phyloP scores from a whole-genome alignment of 1,140 invertebrate genomes.

The Bombus vancouverensis region DNA sequence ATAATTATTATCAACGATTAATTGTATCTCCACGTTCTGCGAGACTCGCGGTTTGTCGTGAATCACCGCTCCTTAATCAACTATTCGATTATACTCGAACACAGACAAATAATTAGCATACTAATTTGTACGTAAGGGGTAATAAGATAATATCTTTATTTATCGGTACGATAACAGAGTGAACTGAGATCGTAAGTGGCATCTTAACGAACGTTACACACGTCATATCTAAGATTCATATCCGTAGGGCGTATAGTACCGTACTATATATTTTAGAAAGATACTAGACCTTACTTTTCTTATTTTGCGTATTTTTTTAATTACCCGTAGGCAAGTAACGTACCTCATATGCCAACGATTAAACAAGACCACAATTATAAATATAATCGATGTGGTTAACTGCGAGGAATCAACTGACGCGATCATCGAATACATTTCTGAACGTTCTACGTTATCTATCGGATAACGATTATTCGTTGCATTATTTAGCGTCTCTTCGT shows the following conservation, averaged over 20 bases:
- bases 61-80: constrained; percentile 46
- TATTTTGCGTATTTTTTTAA: constrained; percentile 70
- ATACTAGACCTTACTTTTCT: constrained; percentile 57
- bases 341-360: constrained; percentile 61
- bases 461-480: neutral
- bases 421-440: neutral
- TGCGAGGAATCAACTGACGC: constrained; percentile 49
- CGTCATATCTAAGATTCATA: constrained; percentile 76
- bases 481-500: too few species aligned
- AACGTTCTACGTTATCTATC: neutral
- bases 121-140: constrained; percentile 74
- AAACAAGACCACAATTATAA: constrained; percentile 54
- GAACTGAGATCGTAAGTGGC: constrained; percentile 55
- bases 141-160: constrained; percentile 66
- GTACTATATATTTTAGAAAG: constrained; percentile 60
- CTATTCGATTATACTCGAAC: constrained; percentile 71
- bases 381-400: constrained; percentile 48
- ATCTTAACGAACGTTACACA: constrained; percentile 62
- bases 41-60: neutral
- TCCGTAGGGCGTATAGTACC: constrained; percentile 67
- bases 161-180: constrained; percentile 56
- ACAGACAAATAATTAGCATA: constrained; percentile 81
- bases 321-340: constrained; percentile 64
- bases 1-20: constrained; percentile 44
- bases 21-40: constrained; percentile 13